phyloP scores from a whole-genome alignment of 2,113 vertebrate genomes.

The Grallaria varia region DNA sequence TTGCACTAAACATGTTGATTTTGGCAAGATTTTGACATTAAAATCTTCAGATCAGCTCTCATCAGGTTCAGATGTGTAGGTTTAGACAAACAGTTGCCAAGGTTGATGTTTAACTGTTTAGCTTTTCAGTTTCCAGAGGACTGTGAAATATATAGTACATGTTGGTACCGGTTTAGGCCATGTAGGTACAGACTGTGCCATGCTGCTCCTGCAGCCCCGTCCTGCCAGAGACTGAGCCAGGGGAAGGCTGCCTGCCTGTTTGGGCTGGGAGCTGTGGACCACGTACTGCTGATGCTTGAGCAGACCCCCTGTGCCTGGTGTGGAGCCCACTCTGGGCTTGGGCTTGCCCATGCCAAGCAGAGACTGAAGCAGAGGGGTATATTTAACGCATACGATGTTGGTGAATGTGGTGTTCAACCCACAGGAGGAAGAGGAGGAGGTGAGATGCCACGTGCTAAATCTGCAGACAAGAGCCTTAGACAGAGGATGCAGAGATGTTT shows the following conservation, averaged over 20 bases:
- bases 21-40: background rate
- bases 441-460: background rate
- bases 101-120: background rate
- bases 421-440: background rate
- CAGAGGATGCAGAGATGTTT: background rate
- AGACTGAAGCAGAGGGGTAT: background rate
- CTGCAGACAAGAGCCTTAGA: background rate
- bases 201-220: background rate
- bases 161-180: background rate
- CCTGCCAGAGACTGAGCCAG: accelerated
- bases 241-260: background rate
- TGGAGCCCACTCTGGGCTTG: background rate
- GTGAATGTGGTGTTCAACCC: background rate
- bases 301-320: accelerated
- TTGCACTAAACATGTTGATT: background rate
- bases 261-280: background rate
- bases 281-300: background rate
- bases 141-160: background rate
- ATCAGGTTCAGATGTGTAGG: background rate
- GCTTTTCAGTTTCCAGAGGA: background rate
- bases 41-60: background rate
- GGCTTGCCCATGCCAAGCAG: background rate
- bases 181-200: background rate
- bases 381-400: background rate
- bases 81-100: background rate